Evolutionary conservation across 1,140 invertebrate species (phyloP), one percentile per base, ranked within the genome.

Genomic region (Laupala kohalensis): DNA sequence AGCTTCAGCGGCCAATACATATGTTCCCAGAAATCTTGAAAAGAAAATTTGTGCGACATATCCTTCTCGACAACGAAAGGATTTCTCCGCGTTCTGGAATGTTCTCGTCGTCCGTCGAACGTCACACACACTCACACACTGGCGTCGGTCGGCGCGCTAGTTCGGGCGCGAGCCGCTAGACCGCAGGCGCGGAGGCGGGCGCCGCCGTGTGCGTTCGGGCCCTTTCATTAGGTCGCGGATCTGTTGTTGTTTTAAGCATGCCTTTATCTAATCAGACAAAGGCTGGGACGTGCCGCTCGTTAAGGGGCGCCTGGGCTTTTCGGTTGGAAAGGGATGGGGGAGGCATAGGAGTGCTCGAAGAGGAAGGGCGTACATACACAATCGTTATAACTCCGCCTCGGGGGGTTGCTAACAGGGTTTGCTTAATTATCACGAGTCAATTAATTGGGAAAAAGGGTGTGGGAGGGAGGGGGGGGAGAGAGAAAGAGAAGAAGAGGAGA

Each of bases 211-310:
- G 37, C 37, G 37, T 53, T 53, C 37, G 37, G 37, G 37, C 37
- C 70, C 75, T 78, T 80, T 80, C 78, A 78, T 79, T 80, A 79
- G 77, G 74, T 74, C 76, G 74, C 77, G 75, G 78, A 79, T 79
- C 77, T 77, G 78, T 78, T 80, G 78, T 80, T 80, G 78, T 80
- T 80, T 79, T 79, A 79, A 79, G 78, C 79, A 78, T 77, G 78
- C 78, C 77, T 79, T 79, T 79, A 79, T 79, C 78, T 79, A 79
- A 79, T 79, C 78, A 79, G 78, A 80, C 78, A 79, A 79, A 78
- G 76, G 77, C 72, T 71, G 74, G 53, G 69, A 24, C 23, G 27
- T 64, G 29, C 23, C 19, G 71, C 71, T 72, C 71, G 71, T 72
- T 72, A 72, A 71, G 71, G 71, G 70, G 29, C 15, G 30, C 25